Evolutionary conservation across 2,888 invertebrate species (phyloP).

Genomic region (Dolichomitus sp.): DNA sequence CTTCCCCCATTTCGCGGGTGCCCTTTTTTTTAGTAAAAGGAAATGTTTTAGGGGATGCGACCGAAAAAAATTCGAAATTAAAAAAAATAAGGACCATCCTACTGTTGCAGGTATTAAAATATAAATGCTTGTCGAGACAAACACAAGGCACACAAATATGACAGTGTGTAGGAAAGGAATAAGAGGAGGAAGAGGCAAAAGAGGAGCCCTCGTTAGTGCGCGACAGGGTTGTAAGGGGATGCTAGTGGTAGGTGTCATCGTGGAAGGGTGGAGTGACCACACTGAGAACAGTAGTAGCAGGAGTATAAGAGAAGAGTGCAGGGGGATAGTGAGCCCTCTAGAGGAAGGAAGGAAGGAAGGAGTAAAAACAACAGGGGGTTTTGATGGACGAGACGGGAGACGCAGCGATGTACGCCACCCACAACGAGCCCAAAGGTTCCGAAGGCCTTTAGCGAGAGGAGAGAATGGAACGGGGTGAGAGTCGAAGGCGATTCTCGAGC

Average conservation of each 20-base stretch:
- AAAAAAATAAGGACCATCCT: neutral
- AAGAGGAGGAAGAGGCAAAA: conserved; percentile 2
- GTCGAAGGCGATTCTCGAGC: conserved; percentile 39
- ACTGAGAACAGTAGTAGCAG: conserved; percentile 45
- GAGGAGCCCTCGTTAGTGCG: conserved; percentile 73
- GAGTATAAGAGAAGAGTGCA: conserved; percentile 18
- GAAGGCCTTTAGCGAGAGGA: conserved; percentile 25
- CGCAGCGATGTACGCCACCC: conserved; percentile 29
- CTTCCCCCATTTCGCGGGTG: too few relatives aligned
- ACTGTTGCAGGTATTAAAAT: neutral
- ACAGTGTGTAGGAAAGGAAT: conserved; percentile 34
- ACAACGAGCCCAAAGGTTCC: conserved; percentile 22
- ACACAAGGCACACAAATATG: neutral
- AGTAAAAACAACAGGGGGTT: conserved; percentile 75
- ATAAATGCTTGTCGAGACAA: neutral
- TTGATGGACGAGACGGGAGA: conserved; percentile 59
- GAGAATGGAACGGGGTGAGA: conserved; percentile 12
- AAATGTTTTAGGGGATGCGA: too few relatives aligned
- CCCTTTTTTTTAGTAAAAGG: too few relatives aligned
- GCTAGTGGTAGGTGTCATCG: conserved; percentile 67
- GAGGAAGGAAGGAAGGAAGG: conserved; percentile 53
- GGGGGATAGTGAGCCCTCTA: conserved; percentile 43
- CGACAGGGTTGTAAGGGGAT: conserved; percentile 66
- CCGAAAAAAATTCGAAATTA: too few relatives aligned
- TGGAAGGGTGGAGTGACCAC: conserved; percentile 59